Base-by-base conservation (phyloP, 2,113 vertebrate species). In the rat (Rattus norvegicus) region DNA sequence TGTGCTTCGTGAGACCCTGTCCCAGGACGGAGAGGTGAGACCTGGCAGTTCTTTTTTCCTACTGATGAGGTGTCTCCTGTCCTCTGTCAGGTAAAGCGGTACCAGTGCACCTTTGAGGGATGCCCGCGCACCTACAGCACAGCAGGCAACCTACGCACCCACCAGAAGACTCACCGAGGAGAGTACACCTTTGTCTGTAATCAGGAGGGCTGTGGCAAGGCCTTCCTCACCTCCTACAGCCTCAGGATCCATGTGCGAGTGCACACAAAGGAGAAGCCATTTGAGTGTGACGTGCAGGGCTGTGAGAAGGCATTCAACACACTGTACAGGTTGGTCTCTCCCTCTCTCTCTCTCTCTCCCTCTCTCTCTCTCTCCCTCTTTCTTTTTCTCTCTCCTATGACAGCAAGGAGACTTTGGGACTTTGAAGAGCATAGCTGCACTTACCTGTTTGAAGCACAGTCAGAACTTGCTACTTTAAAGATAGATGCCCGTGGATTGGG, bases 101-200 rank as follows among this genome's bases (percentile, higher is more conserved):
- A 99, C 98, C 99, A 99, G 98, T 99, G 99, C 98, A 99, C 99
- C 95, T 99, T 99, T 28, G 99, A 99, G 98, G 99, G 99, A 97
- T 99, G 99, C 95, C 99, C 99, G 0, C 99, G 99, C 65, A 99
- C 99, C 54, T 99, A 99, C 97, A 99, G 99, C 98, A 99, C 99
- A 33, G 99, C 99, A 0, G 99, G 99, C 63, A 99, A 99, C 98
- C 98, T 99, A 96, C 99, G 99, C 90, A 99, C 99, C 6, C 99
- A 99, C 98, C 99, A 99, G 98, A 99, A 99, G 98, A 99, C 99
- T 0, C 99, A 99, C 92, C 98, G 99, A 4, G 99, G 99, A 39
- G 99, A 99, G 93, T 99, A 99, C 97, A 99, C 99, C 0, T 99
- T 99, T 9, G 99, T 99, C 95, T 99, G 99, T 97, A 99, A 99